Conservation (phyloP, 1,140 invertebrate genomes). For the Cephus cinctus region DNA sequence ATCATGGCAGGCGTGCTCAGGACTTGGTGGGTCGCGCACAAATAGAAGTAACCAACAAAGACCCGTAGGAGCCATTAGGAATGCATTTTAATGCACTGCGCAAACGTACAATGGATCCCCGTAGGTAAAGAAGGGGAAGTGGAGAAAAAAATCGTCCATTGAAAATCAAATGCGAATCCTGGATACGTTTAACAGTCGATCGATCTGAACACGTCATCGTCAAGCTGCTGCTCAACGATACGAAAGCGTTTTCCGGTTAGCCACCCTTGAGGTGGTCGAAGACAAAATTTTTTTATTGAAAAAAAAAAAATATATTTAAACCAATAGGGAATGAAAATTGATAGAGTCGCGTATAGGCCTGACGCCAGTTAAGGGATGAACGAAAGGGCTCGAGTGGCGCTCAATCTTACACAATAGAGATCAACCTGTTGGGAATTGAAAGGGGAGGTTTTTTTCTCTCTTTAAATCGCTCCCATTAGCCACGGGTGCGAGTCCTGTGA, state of each 20-base stretch:
- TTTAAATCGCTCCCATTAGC: conserved; percentile 21
- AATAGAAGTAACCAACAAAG: too few species aligned
- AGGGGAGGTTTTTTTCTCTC: conserved; percentile 37
- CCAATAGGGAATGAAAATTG: too few species aligned
- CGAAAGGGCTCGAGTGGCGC: too few species aligned
- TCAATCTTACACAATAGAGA: conserved; percentile 28
- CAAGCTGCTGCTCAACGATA: too few species aligned
- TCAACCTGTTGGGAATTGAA: conserved; percentile 34
- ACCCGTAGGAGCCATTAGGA: conserved; percentile 12
- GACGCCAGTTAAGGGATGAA: too few species aligned
- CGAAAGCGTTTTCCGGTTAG: too few species aligned
- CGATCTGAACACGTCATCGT: conserved; percentile 20
- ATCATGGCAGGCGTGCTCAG: conserved; percentile 20
- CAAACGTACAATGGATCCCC: background rate
- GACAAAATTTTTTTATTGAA: too few species aligned
- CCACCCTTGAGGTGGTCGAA: too few species aligned
- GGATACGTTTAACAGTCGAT: conserved; percentile 10
- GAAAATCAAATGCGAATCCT: conserved; percentile 15
- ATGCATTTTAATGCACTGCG: conserved; percentile 22
- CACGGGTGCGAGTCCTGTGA: conserved; percentile 5
- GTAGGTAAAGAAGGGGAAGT: background rate
- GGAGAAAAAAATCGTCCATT: background rate
- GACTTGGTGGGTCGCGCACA: too few species aligned
- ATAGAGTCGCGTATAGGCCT: too few species aligned
- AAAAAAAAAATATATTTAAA: too few species aligned